Evolutionary conservation across 2,888 invertebrate genomes (phyloP), one percentile per base, ranked within the genome.

Genomic region (Eilema caniola): DNA sequence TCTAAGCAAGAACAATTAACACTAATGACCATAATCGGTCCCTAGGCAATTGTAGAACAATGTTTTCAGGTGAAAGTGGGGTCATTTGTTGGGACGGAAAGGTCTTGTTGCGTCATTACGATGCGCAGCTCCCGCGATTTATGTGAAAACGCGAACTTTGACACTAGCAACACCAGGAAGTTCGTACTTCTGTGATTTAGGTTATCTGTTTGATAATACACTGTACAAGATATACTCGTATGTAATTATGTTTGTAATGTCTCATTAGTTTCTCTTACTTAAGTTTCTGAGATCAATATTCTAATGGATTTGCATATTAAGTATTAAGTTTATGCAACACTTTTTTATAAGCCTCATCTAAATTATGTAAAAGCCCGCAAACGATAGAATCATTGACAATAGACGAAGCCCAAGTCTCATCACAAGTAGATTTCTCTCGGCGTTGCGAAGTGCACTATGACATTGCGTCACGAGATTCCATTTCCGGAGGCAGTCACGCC

Each of bases 401-500:
- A 59, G 57, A 66, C 7, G 12, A 66, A 25, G 10, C 16, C 47
- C 28, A 56, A 71, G 23, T 20, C n/a, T 62, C 71, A 65, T 61
- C 33, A 59, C 59, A 53, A 23, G 25, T 33, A 66, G 74, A 73
- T 82, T 73, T 76, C 69, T 61, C 75, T 69, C 57, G 62, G 63
- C 69, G 75, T 65, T 77, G 74, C 71, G 33, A 62, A 70, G 70
- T 79, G 77, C 77, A 78, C 67, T 76, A 70, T 73, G 77, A 75
- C 56, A 67, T 88, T 89, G 78, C 81, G 80, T 85, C 83, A 86
- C 74, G 78, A 83, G 78, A 77, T 76, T 79, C 72, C 73, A 74
- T 77, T 81, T 83, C 83, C 81, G 57, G 75, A 85, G 86, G 87
- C 86, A 88, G 81, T 87, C 89, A 89, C 87, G 89, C 79, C 75